Conservation (phyloP, 1,140 invertebrate species). For the Cherax destructor region DNA sequence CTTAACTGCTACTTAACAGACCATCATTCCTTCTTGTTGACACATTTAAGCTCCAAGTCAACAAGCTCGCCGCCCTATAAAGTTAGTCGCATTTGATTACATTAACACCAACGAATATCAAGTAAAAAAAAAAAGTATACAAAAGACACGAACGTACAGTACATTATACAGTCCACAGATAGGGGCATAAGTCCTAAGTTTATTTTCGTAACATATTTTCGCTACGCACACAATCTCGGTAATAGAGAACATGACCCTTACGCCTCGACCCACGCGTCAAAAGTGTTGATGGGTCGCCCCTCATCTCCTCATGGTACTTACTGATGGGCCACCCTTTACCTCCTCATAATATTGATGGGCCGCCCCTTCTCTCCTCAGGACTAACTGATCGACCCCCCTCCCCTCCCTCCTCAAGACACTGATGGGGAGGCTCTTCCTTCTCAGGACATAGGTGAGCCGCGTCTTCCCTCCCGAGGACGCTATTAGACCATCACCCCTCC, state of each 20-base stretch:
- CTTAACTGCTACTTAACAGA: background rate
- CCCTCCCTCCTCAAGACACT: too few species aligned
- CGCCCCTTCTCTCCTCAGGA: too few species aligned
- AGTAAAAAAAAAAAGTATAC: background rate
- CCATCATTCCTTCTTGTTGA: background rate
- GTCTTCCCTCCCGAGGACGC: too few species aligned
- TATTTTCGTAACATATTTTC: background rate
- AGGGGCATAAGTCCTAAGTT: background rate
- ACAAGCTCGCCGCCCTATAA: background rate
- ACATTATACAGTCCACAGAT: background rate
- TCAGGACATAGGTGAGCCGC: too few species aligned
- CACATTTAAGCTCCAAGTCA: background rate
- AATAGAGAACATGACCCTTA: background rate
- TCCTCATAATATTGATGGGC: too few species aligned
- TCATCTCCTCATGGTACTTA: background rate
- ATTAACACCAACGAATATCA: constrained; percentile 5
- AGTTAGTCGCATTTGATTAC: constrained; percentile 24
- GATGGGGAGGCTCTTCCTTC: too few species aligned
- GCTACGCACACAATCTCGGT: background rate
- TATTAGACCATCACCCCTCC: too few species aligned
- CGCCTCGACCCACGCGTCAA: background rate
- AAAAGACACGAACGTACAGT: background rate
- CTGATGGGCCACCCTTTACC: too few species aligned
- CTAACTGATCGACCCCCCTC: too few species aligned
- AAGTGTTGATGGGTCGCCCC: background rate